Evolutionary conservation across 1,140 invertebrate species (phyloP).

Genomic region (Cotesia vestalis): DNA sequence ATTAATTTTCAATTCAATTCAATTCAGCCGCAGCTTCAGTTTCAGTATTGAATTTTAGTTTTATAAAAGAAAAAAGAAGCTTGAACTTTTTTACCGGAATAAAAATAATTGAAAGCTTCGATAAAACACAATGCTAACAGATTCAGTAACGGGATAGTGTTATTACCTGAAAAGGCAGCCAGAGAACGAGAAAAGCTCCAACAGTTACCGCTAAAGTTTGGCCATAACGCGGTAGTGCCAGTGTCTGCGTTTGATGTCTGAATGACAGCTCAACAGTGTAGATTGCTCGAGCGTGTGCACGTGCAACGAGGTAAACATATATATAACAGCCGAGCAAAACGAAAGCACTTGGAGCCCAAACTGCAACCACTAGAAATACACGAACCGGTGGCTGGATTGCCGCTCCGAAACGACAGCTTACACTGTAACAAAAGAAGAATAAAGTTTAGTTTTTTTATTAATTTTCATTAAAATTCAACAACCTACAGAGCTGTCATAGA

Average conservation of each 20-base stretch:
- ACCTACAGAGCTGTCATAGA: too few relatives aligned
- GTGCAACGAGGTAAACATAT: conserved; percentile 74
- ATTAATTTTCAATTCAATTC: neutral
- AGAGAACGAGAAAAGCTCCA: conserved; percentile 71
- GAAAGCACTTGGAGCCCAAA: conserved; percentile 69
- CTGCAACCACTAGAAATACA: conserved; percentile 66
- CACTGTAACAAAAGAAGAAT: conserved; percentile 53
- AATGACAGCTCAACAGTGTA: conserved; percentile 73
- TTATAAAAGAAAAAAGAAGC: too few relatives aligned
- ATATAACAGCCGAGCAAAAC: conserved; percentile 72
- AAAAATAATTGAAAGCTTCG: too few relatives aligned
- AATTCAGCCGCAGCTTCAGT: too few relatives aligned
- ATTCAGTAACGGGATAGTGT: neutral
- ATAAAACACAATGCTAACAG: neutral
- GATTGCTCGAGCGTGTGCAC: conserved; percentile 73
- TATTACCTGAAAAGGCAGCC: conserved; percentile 72
- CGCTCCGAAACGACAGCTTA: conserved; percentile 63
- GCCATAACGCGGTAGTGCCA: conserved; percentile 68
- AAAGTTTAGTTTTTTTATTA: neutral
- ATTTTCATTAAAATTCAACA: neutral
- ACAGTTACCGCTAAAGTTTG: conserved; percentile 73
- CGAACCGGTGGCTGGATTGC: conserved; percentile 65
- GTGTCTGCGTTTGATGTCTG: conserved; percentile 63
- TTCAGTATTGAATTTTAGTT: too few relatives aligned
- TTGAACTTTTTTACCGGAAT: too few relatives aligned